Evolutionary conservation across 2,797 vertebrate species (phyloP).

Genomic region (Carapus acus): DNA sequence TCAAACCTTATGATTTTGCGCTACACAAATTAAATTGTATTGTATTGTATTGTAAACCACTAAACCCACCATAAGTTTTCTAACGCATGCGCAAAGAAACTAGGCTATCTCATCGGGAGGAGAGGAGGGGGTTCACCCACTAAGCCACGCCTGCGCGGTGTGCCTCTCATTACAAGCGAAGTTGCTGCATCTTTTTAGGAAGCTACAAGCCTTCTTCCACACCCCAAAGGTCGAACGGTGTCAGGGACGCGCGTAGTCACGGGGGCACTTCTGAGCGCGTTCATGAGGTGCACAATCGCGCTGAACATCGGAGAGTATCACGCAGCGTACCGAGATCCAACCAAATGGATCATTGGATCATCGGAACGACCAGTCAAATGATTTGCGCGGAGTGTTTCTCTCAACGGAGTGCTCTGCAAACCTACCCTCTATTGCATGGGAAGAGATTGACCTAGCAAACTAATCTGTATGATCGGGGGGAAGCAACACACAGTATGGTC

Average conservation of each 20-base stretch:
- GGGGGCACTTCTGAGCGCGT: slow-evolving; percentile 71
- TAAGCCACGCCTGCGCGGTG: slow-evolving; percentile 71
- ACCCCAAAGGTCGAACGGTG: slow-evolving; percentile 77
- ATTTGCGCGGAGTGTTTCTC: slow-evolving; percentile 52
- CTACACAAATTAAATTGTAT: too few species aligned
- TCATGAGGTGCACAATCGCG: slow-evolving; percentile 69
- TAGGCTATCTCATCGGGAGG: slow-evolving; percentile 54
- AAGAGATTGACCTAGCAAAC: slow-evolving; percentile 62
- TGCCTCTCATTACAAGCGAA: slow-evolving; percentile 63
- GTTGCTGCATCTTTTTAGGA: slow-evolving; percentile 72
- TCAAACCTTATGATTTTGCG: too few species aligned
- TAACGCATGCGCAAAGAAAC: slow-evolving; percentile 63
- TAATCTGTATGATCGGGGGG: slow-evolving; percentile 76
- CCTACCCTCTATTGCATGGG: slow-evolving; percentile 63
- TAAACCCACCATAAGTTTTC: slow-evolving; percentile 62
- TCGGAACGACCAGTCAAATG: slow-evolving; percentile 65
- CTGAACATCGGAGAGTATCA: slow-evolving; percentile 71
- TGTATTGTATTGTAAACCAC: too few species aligned
- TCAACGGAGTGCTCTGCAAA: slow-evolving; percentile 53
- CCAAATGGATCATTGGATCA: slow-evolving; percentile 70
- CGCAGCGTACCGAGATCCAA: slow-evolving; percentile 68
- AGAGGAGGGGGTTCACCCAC: slow-evolving; percentile 64
- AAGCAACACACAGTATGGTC: slow-evolving; percentile 90
- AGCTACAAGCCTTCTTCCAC: slow-evolving; percentile 68
- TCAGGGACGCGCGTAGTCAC: slow-evolving; percentile 79